phyloP scores from a whole-genome alignment of 2,888 invertebrate species.

The Dicranocentrus wangi region DNA sequence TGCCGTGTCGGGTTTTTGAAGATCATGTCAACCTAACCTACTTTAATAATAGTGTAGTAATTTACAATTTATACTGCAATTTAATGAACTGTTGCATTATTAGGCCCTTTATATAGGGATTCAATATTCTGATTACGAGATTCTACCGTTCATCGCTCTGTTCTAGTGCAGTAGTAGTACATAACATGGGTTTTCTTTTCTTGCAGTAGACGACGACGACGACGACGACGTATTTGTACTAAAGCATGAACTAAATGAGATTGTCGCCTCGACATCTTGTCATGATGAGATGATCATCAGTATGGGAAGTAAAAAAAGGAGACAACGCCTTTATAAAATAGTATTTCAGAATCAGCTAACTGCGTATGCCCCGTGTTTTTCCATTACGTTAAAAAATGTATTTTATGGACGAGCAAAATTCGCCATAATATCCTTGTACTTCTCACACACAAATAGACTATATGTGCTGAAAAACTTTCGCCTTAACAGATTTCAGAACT shows the following conservation, averaged over 20 bases:
- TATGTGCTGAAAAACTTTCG: conserved; percentile 17
- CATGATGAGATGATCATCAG: conserved; percentile 20
- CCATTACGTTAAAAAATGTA: conserved; percentile 16
- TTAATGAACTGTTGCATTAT: conserved; percentile 38
- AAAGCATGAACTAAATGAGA: not conserved
- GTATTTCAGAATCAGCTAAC: too few relatives aligned
- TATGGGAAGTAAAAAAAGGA: conserved; percentile 42
- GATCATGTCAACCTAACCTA: conserved; percentile 59
- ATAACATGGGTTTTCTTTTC: conserved; percentile 8
- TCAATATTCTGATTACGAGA: conserved; percentile 29
- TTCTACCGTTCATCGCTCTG: not conserved
- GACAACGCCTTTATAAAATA: conserved; percentile 49
- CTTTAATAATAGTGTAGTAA: conserved; percentile 35
- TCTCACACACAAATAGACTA: not conserved
- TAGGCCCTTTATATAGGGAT: conserved; percentile 24
- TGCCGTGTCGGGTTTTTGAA: conserved; percentile 54
- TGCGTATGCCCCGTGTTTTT: too few relatives aligned
- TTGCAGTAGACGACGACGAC: too few relatives aligned
- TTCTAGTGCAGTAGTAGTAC: conserved; percentile 8
- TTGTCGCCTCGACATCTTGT: conserved; percentile 42
- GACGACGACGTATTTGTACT: not conserved
- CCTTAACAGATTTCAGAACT: conserved; percentile 18
- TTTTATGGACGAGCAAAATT: conserved; percentile 32
- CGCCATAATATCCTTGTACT: conserved; percentile 1
- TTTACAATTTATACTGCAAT: conserved; percentile 34